Conservation (phyloP, 2,113 vertebrate genomes). For the Rhinoptilus africanus region DNA sequence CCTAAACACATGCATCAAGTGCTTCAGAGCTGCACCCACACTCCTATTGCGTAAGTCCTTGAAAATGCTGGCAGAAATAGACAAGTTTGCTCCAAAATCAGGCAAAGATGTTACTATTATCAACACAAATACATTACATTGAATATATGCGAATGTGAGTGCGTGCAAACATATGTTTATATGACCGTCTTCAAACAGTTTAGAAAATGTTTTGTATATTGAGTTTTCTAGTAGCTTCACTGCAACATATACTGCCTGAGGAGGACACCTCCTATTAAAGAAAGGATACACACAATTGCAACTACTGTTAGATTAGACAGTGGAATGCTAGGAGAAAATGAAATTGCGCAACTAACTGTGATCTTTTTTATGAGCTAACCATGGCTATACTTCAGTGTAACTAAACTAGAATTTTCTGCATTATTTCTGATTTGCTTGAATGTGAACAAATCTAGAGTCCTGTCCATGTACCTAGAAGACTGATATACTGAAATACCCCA, state of each 20-base stretch:
- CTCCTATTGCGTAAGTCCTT: not conserved
- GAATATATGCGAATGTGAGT: not conserved
- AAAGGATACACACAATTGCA: not conserved
- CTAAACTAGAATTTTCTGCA: not conserved
- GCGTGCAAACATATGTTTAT: not conserved
- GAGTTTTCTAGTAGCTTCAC: not conserved
- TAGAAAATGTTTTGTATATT: not conserved
- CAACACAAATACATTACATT: not conserved
- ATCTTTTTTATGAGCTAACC: not conserved
- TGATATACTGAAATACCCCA: not conserved
- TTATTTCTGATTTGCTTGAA: not conserved
- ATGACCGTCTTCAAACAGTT: not conserved
- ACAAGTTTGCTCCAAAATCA: not conserved
- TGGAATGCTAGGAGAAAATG: not conserved
- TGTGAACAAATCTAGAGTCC: not conserved
- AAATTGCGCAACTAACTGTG: not conserved
- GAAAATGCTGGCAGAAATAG: not conserved
- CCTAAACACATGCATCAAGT: not conserved
- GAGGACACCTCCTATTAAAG: not conserved
- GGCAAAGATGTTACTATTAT: not conserved
- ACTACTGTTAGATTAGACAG: not conserved
- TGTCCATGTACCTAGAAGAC: not conserved
- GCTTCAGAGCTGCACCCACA: not conserved
- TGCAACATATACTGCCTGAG: not conserved
- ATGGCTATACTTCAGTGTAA: not conserved